phyloP scores from a whole-genome alignment of 2,797 vertebrate genomes.

The Hapalemur alaotrensis region DNA sequence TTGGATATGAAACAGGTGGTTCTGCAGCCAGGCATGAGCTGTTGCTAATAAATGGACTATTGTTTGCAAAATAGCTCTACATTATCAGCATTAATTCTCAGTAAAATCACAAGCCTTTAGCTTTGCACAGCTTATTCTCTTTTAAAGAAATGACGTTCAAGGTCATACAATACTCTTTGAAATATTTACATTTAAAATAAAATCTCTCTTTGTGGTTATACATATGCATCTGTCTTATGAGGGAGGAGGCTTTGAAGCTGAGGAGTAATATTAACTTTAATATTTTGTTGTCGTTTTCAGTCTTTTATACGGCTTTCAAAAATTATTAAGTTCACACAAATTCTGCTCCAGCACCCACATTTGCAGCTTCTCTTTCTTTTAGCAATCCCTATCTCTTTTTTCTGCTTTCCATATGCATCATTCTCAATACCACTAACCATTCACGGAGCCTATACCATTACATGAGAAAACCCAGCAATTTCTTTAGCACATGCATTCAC shows the following conservation, averaged over 20 bases:
- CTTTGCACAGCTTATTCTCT: slow-evolving; percentile 9
- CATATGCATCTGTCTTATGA: not conserved
- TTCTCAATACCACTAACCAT: not conserved
- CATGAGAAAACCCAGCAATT: not conserved
- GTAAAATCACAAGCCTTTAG: slow-evolving; percentile 44
- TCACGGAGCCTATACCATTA: not conserved
- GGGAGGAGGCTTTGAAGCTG: not conserved
- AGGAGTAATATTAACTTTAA: slow-evolving; percentile 15
- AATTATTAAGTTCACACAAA: not conserved
- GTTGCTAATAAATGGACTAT: slow-evolving; percentile 18
- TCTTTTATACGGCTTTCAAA: slow-evolving; percentile 24
- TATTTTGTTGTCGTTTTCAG: slow-evolving; percentile 21
- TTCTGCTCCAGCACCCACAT: not conserved
- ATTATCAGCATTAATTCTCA: not conserved
- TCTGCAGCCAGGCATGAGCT: not conserved
- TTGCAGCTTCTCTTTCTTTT: slow-evolving; percentile 22
- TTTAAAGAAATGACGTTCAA: slow-evolving; percentile 47
- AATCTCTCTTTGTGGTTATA: not conserved
- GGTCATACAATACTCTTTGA: not conserved
- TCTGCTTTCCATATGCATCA: not conserved
- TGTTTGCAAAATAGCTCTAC: slow-evolving; percentile 30
- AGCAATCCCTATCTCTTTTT: not conserved
- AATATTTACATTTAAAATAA: slow-evolving; percentile 47
- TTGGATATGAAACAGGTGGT: slow-evolving; percentile 23
- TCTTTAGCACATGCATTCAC: not conserved